phyloP scores from a whole-genome alignment of 2,113 vertebrate genomes.

The Colinus virginianus region DNA sequence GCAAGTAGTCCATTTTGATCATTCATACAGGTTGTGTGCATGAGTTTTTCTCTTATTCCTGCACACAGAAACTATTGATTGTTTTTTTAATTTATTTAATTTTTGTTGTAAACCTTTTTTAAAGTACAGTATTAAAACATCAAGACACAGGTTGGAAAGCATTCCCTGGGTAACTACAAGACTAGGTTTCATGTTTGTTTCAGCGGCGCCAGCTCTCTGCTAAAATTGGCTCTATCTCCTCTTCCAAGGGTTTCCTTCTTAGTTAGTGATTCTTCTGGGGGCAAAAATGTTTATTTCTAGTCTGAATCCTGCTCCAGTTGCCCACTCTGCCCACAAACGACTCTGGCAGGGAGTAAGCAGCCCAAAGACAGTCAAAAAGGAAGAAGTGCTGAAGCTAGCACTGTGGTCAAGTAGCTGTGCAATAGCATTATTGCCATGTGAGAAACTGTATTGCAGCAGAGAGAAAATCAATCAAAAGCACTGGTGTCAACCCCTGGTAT shows the following conservation, averaged over 20 bases:
- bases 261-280: neutral
- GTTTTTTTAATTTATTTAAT: neutral
- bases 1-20: neutral
- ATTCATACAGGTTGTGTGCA: neutral
- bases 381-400: neutral
- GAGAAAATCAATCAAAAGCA: neutral
- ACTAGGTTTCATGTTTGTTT: neutral
- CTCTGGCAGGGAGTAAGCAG: neutral
- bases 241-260: neutral
- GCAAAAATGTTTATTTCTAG: neutral
- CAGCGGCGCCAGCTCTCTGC: neutral
- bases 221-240: neutral
- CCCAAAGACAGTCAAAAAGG: neutral
- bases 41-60: neutral
- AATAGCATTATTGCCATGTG: neutral
- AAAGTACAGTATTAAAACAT: neutral
- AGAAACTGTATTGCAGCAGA: neutral
- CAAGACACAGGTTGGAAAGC: rapidly evolving
- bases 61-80: neutral
- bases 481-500: neutral
- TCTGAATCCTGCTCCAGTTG: neutral
- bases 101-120: neutral
- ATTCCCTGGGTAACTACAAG: neutral
- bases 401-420: neutral
- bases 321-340: neutral